Evolutionary conservation across 53 echinoderm and acorn worm genomes (phyloP).

Genomic region (Echinarachnius parma): DNA sequence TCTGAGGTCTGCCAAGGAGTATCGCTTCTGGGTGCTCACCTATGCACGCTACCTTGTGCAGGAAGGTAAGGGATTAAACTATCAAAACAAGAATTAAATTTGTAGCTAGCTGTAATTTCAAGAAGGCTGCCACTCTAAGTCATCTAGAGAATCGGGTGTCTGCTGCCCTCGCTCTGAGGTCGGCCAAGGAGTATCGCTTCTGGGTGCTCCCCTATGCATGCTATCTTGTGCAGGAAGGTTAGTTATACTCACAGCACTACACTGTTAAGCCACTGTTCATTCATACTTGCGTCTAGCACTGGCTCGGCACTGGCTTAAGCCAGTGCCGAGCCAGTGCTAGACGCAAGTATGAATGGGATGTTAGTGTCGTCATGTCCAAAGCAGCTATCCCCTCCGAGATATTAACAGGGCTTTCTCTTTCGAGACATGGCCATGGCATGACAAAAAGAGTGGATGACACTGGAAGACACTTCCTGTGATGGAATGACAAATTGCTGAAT

Average conservation of each 20-base stretch:
- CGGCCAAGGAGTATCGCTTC: conserved; percentile 77
- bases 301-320: too few relatives aligned
- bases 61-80: conserved; percentile 65
- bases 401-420: too few relatives aligned
- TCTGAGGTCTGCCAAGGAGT: conserved; percentile 79
- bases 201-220: conserved; percentile 86
- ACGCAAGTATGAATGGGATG: too few relatives aligned
- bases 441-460: too few relatives aligned
- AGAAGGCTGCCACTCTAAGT: conserved; percentile 67
- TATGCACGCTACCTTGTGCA: conserved; percentile 84
- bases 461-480: too few relatives aligned
- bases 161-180: conserved; percentile 59
- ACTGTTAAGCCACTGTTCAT: too few relatives aligned
- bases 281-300: too few relatives aligned
- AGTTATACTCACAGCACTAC: conserved; percentile 4
- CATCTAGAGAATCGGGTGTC: conserved; percentile 67
- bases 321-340: too few relatives aligned
- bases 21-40: conserved; percentile 89
- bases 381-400: too few relatives aligned
- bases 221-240: conserved; percentile 93
- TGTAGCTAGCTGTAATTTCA: conserved; percentile 56
- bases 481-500: too few relatives aligned
- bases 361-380: too few relatives aligned
- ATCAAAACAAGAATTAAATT: neutral
- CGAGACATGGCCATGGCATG: too few relatives aligned